Base-by-base conservation (phyloP, 2,888 invertebrate genomes). In the Antheraea yamamai region DNA sequence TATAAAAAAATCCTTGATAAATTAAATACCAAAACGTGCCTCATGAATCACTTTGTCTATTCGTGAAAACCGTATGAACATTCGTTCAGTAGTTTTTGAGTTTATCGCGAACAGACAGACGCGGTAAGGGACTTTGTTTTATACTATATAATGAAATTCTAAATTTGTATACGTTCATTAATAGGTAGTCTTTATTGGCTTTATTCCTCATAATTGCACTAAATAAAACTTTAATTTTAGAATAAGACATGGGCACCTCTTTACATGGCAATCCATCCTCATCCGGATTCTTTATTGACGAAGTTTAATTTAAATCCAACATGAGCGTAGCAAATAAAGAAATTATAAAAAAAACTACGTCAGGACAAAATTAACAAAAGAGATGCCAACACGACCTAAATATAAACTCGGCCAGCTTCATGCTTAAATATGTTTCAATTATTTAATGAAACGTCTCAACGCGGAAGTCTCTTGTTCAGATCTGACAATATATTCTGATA, bases 381-480 rank as follows among this genome's bases (percentile, higher is more conserved):
- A 61, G 61, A 61, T 61, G 61, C 16, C 30, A 66, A 66, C 16
- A 68, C 77, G 84, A 82, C 83, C 86, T 82, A 76, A 81, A 87
- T 88, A 85, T 82, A 78, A 73, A 75, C 75, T 74, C 77, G 79
- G 80, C 78, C 79, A 76, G 79, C 77, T 80, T 81, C 82, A 83
- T 82, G 81, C 81, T 81, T 84, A 85, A 85, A 87, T 85, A 83
- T 85, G 85, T 80, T 83, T 86, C 90, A 91, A 91, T 92, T 91
- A 91, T 81, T 83, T 89, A 90, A 90, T 91, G 85, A 87, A 86
- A 83, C 82, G 79, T 79, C 83, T 82, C 81, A 80, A 84, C 85
- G 82, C 91, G 92, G 92, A 92, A 91, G 91, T 85, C 82, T 87
- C 89, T 90, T 88, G 90, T 92, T 92, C 85, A 85, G 85, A 81